Evolutionary conservation across 2,797 vertebrate species (phyloP).

Genomic region (Pseudocheirus occidentalis): DNA sequence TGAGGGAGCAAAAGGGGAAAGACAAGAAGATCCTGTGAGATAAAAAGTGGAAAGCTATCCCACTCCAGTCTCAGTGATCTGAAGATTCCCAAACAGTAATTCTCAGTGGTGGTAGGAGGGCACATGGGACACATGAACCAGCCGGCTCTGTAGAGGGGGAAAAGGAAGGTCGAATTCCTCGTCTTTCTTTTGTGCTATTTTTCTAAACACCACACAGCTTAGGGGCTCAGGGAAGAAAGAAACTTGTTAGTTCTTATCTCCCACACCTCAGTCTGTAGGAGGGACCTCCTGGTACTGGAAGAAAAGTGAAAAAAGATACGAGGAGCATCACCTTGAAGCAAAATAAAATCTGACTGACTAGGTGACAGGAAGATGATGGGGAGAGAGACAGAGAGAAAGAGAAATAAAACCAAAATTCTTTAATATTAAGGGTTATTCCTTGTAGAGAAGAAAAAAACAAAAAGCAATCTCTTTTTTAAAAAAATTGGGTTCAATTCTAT

Average conservation of each 20-base stretch:
- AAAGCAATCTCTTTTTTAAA: not conserved
- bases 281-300: not conserved
- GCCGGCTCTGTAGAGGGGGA: not conserved
- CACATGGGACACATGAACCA: not conserved
- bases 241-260: conserved; percentile 10
- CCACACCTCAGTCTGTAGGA: not conserved
- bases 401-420: not conserved
- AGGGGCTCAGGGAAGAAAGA: not conserved
- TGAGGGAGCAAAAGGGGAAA: not conserved
- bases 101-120: not conserved
- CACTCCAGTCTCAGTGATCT: not conserved
- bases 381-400: not conserved
- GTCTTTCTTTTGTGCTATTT: conserved; percentile 8
- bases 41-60: not conserved
- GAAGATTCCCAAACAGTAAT: not conserved
- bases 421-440: conserved; percentile 13
- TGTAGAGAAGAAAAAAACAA: not conserved
- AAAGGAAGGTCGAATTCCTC: not conserved
- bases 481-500: conserved; percentile 37
- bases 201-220: not conserved
- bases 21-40: not conserved
- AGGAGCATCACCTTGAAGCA: not conserved
- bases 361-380: not conserved
- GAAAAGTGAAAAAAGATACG: not conserved
- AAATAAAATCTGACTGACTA: not conserved